These are phyloP conservation scores for Epsilonema sp. DNA, from an alignment of 2,888 invertebrate species.

Conservation along the genomic window DNA sequence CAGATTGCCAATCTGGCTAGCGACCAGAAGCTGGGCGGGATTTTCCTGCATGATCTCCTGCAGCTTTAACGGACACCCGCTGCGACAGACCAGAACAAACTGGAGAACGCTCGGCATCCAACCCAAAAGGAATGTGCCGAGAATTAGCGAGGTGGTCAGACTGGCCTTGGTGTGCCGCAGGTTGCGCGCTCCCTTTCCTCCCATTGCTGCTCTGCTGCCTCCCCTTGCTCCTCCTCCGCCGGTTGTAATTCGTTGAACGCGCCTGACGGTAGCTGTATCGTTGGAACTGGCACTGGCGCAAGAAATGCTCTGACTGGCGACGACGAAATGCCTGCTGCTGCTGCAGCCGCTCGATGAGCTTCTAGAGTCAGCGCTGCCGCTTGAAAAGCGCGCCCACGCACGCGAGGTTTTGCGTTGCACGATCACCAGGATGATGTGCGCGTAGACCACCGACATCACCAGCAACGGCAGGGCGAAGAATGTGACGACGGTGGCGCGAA, in stretches of 20 bases:
- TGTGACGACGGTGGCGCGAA: conserved; percentile 37
- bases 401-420: background rate
- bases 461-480: conserved; percentile 41
- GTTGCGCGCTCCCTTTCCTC: no score
- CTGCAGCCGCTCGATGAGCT: no score
- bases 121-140: conserved; percentile 41
- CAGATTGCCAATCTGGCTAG: conserved; percentile 32
- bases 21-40: background rate
- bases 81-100: conserved; percentile 39
- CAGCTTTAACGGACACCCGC: conserved; percentile 29
- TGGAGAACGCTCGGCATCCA: conserved; percentile 42
- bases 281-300: no score
- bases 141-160: conserved; percentile 42
- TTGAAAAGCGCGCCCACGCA: background rate
- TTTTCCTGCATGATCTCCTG: conserved; percentile 7
- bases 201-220: no score
- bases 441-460: conserved; percentile 41
- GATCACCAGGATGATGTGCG: conserved; percentile 42
- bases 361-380: no score
- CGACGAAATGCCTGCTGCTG: no score
- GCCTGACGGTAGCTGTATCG: no score
- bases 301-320: no score
- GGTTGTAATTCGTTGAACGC: no score
- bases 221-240: no score
- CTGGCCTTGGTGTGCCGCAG: conserved; percentile 37